phyloP scores from a whole-genome alignment of 2,888 invertebrate species.

The Watsonalla cultraria region DNA sequence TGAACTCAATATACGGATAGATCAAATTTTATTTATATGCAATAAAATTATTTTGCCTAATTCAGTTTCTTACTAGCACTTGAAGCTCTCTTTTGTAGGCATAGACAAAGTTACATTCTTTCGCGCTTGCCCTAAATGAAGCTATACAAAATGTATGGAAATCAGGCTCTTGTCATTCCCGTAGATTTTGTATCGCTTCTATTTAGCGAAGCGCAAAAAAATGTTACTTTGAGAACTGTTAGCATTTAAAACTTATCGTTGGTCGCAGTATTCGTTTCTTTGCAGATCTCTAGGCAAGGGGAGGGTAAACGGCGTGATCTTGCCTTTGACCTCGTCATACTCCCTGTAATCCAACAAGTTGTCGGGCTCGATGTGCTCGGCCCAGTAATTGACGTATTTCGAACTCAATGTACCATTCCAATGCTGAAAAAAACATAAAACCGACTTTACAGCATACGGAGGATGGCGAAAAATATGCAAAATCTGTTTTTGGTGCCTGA shows the following conservation, averaged over 20 bases:
- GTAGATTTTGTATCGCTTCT: no score
- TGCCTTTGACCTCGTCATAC: slow-evolving; percentile 46
- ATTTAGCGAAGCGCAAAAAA: no score
- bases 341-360: slow-evolving; percentile 64
- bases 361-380: slow-evolving; percentile 57
- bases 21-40: slow-evolving; percentile 20
- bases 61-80: background rate
- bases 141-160: no score
- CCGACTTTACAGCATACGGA: background rate
- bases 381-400: slow-evolving; percentile 67
- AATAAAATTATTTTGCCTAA: slow-evolving; percentile 29
- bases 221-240: no score
- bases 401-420: slow-evolving; percentile 71
- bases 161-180: no score
- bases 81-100: no score
- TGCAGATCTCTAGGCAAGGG: slow-evolving; percentile 55
- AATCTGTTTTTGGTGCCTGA: no score
- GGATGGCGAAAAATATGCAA: no score
- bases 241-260: background rate
- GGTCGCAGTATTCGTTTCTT: slow-evolving; percentile 7
- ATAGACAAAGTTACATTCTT: no score
- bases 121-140: no score
- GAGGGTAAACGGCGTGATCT: slow-evolving; percentile 61
- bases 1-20: slow-evolving; percentile 4
- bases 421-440: slow-evolving; percentile 48